phyloP scores from a whole-genome alignment of 2,888 invertebrate species.

The Osedax fenrisi region DNA sequence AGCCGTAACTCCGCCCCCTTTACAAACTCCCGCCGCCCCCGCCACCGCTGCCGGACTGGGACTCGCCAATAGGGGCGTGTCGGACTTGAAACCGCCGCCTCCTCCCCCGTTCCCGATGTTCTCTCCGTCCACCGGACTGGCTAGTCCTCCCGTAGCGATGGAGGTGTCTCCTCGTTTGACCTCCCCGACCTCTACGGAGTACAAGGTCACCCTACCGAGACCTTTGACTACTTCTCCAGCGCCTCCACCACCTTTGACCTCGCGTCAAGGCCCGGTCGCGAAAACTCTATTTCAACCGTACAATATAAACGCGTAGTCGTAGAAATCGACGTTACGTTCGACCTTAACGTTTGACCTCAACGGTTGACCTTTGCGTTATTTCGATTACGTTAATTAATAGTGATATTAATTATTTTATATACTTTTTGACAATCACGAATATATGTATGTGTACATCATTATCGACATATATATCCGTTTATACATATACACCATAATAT shows the following conservation, averaged over 20 bases:
- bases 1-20: not conserved
- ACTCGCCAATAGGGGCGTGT: not conserved
- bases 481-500: too few species aligned
- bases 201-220: not conserved
- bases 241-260: slow-evolving; percentile 18
- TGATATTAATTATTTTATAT: too few species aligned
- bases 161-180: slow-evolving; percentile 19
- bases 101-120: not conserved
- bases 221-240: slow-evolving; percentile 5
- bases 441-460: too few species aligned
- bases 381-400: too few species aligned
- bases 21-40: too few species aligned
- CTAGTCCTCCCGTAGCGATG: not conserved
- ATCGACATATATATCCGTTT: too few species aligned
- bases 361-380: too few species aligned
- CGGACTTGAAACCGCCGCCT: slow-evolving; percentile 3
- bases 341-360: too few species aligned
- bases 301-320: slow-evolving; percentile 30
- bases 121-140: not conserved
- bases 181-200: slow-evolving; percentile 9
- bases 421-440: too few species aligned
- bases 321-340: too few species aligned
- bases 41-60: not conserved
- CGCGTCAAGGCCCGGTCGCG: not conserved
- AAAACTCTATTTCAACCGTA: slow-evolving; percentile 33